Evolutionary conservation across 2,888 invertebrate genomes (phyloP).

Genomic region (Hydrotaea cyrtoneurina): DNA sequence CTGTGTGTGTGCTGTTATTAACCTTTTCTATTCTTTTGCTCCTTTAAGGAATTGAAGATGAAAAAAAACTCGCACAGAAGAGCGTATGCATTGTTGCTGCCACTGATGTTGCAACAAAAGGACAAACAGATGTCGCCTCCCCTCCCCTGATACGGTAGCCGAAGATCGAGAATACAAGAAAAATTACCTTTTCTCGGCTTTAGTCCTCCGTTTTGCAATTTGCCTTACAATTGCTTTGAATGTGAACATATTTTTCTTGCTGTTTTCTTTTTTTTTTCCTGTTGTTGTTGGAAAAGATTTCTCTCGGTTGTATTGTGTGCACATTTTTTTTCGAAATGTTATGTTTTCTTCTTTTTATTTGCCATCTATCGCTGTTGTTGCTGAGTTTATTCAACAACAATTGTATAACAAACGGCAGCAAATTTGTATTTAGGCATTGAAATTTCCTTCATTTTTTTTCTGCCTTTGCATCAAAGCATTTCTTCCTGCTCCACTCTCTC

Average conservation of each 20-base stretch:
- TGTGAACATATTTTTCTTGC: slow-evolving; percentile 55
- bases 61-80: neutral
- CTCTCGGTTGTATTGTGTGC: slow-evolving; percentile 28
- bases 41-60: neutral
- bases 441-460: slow-evolving; percentile 44
- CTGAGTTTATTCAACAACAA: slow-evolving; percentile 39
- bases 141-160: slow-evolving; percentile 50
- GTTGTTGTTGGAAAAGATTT: slow-evolving; percentile 40
- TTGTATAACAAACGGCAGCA: slow-evolving; percentile 51
- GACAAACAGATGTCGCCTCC: slow-evolving; percentile 58
- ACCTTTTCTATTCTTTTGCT: slow-evolving; percentile 3
- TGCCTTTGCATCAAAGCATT: slow-evolving; percentile 52
- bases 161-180: slow-evolving; percentile 46
- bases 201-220: slow-evolving; percentile 55
- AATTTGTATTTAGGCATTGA: slow-evolving; percentile 61
- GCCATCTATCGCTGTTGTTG: slow-evolving; percentile 40
- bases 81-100: slow-evolving; percentile 19
- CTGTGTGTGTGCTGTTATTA: slow-evolving; percentile 16
- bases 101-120: slow-evolving; percentile 46
- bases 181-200: slow-evolving; percentile 56
- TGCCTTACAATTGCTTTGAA: slow-evolving; percentile 60
- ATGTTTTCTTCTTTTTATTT: slow-evolving; percentile 39
- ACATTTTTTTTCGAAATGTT: slow-evolving; percentile 41
- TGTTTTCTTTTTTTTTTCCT: slow-evolving; percentile 37
- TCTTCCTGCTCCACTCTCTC: slow-evolving; percentile 23